phyloP scores from a whole-genome alignment of 2,113 vertebrate species.

The Nothocercus nigrocapillus region DNA sequence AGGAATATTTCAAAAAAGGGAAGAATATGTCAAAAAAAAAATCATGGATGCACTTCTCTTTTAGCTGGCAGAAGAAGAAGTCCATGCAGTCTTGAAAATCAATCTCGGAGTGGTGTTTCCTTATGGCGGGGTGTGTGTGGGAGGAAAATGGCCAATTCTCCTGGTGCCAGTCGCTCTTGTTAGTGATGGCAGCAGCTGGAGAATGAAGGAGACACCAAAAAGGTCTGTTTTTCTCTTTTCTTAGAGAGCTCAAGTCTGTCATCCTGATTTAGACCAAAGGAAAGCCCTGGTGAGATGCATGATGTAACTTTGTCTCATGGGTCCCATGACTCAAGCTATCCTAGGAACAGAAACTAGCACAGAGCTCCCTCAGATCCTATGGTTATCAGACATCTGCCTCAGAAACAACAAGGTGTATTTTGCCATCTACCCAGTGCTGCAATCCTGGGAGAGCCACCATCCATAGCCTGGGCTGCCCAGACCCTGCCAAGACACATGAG shows the following conservation, averaged over 20 bases:
- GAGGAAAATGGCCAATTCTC: neutral
- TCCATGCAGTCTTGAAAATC: neutral
- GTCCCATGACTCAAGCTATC: neutral
- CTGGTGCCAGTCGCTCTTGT: no score
- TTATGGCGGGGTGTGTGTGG: neutral
- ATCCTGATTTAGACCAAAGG: neutral
- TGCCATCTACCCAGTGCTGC: neutral
- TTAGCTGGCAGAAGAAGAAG: neutral
- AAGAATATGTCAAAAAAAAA: neutral
- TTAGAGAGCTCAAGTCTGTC: neutral
- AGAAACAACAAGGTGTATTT: neutral
- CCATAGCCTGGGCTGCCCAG: neutral
- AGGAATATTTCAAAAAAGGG: neutral
- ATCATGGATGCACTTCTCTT: neutral
- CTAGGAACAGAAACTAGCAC: neutral
- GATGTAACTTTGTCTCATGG: neutral
- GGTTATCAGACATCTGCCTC: neutral
- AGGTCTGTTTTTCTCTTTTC: neutral
- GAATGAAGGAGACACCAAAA: no score
- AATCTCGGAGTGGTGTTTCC: neutral
- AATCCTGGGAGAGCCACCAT: neutral
- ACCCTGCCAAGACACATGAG: neutral
- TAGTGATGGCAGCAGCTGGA: neutral
- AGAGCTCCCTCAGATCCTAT: neutral
- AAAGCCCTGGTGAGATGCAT: neutral